Conservation (phyloP, 2,113 vertebrate species). For the Cyanoliseus patagonus region DNA sequence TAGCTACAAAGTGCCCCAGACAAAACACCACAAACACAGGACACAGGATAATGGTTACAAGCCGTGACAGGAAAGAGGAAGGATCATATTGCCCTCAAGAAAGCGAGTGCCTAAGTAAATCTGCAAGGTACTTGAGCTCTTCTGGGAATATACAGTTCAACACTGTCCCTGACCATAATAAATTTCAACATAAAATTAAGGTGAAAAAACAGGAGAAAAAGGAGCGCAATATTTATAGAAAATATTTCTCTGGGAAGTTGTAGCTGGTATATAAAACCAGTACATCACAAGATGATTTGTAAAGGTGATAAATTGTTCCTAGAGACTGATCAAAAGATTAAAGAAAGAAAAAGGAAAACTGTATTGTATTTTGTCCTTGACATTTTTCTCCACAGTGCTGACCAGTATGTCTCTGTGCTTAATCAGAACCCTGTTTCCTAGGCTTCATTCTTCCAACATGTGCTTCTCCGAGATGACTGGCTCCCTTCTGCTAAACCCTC, state of each 20-base stretch:
- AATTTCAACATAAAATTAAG: background rate
- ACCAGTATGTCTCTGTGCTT: background rate
- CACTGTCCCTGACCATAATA: background rate
- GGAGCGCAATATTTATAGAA: background rate
- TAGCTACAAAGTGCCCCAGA: background rate
- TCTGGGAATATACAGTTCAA: background rate
- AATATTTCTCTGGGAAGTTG: background rate
- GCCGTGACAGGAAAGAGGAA: background rate
- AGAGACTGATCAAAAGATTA: background rate
- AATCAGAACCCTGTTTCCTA: background rate
- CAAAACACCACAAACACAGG: background rate
- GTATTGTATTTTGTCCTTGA: background rate
- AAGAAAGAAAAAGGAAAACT: background rate
- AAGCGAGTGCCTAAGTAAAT: background rate
- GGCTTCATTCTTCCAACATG: background rate
- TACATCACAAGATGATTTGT: background rate
- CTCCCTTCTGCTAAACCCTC: background rate
- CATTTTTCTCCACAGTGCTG: background rate
- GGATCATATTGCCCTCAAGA: background rate
- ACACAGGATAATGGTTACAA: background rate
- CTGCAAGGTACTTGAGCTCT: background rate
- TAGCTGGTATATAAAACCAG: background rate
- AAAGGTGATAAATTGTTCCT: background rate
- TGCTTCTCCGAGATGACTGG: background rate
- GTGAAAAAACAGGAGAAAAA: background rate